Base-by-base conservation (phyloP, 2,113 vertebrate genomes). In the Rynchops niger region DNA sequence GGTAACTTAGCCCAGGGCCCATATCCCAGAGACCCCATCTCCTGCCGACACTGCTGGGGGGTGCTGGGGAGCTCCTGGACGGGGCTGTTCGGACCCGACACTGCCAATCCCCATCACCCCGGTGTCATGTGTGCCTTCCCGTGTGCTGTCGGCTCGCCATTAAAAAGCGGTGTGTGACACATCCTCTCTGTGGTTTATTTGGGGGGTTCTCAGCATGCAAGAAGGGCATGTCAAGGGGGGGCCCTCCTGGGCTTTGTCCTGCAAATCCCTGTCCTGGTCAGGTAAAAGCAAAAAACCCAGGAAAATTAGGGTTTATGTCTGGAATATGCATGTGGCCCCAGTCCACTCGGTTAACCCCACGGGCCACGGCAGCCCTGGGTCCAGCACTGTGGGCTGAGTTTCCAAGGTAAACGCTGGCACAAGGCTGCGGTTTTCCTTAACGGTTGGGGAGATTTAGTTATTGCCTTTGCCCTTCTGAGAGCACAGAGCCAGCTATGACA, bases 121-220 rank as follows among this genome's bases (percentile, higher is more conserved):
- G 1, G 50, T 38, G 80, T 65, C 1, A 6, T 49, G 47, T 49
- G 56, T 5, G 36, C 47, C 18, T 58, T 84, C 76, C 29, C 53
- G 1, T 50, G 47, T 93, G 45, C 69, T 18, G 3, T 86, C 9
- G 6, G 38, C 52, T 95, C 34, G 1, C 32, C 88, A 85, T 88
- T 82, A 95, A 96, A 97, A 95, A 98, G 91, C 3, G 3, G 30
- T 90, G 85, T 69, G 94, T 80, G 63, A 87, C 29, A 59, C 58
- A 66, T 50, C 14, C 11, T 89, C 38, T 30, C 36, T 1, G 1
- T 34, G 61, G 6, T 12, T 72, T 56, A 61, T 40, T 1, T 78
- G 42, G 4, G 15, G 15, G 6, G 4, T 50, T 16, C 12, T 55
- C 32, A 59, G 59, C 29, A 34, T 23, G 34, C 43, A 77, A 36